Evolutionary conservation across 2,888 invertebrate species (phyloP).

Genomic region (Cyclophora punctaria): DNA sequence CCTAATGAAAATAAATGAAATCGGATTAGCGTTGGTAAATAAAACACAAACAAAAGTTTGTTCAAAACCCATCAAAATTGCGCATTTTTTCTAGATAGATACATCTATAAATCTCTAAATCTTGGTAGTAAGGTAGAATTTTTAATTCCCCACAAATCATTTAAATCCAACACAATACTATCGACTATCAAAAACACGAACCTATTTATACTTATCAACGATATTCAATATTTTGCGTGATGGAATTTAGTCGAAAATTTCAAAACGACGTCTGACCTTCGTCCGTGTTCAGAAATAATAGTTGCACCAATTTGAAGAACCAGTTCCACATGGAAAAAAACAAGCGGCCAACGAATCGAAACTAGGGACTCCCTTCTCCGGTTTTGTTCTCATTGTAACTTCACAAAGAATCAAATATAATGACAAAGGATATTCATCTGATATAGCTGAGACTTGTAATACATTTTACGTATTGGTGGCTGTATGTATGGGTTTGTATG

Average conservation of each 20-base stretch:
- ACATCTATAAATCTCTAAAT: no score
- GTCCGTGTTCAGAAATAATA: conserved; percentile 63
- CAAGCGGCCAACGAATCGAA: conserved; percentile 48
- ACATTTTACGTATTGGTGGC: no score
- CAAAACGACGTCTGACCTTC: conserved; percentile 65
- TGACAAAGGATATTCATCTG: neutral
- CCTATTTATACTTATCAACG: conserved; percentile 35
- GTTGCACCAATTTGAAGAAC: conserved; percentile 69
- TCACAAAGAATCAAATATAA: conserved; percentile 19
- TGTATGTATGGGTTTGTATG: no score
- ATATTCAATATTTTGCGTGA: conserved; percentile 63
- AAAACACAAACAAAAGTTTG: no score
- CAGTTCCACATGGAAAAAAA: conserved; percentile 57
- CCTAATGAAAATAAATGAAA: no score
- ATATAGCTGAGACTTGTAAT: conserved; percentile 1
- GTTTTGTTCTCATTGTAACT: conserved; percentile 45
- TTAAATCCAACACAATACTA: no score
- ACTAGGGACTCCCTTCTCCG: conserved; percentile 48
- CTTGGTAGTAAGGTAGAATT: no score
- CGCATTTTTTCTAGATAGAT: no score
- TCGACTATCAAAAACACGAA: conserved; percentile 11
- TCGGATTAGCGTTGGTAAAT: no score
- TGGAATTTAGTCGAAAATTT: conserved; percentile 65
- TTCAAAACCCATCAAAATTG: no score
- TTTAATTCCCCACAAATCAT: no score